phyloP scores from a whole-genome alignment of 2,113 vertebrate genomes.

The Neomonachus schauinslandi region DNA sequence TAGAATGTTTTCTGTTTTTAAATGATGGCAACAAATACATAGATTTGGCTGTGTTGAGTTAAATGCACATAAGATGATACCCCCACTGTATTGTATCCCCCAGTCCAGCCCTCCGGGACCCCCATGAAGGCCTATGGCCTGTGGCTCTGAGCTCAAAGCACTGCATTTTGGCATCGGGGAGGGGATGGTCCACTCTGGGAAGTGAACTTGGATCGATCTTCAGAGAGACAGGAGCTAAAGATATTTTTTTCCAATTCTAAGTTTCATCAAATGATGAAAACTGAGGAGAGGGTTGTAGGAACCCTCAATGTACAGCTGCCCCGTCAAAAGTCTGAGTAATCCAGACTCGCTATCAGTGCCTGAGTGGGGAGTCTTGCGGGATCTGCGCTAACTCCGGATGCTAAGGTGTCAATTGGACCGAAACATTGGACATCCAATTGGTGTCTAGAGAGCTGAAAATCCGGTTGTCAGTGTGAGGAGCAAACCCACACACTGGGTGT shows the following conservation, averaged over 20 bases:
- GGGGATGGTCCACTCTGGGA: not conserved
- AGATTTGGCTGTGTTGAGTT: not conserved
- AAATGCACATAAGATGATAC: not conserved
- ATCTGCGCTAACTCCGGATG: not conserved
- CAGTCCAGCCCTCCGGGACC: not conserved
- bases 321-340: not conserved
- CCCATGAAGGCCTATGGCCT: not conserved
- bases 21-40: not conserved
- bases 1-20: not conserved
- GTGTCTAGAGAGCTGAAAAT: not conserved
- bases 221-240: not conserved
- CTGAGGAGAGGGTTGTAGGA: not conserved
- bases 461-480: not conserved
- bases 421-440: not conserved
- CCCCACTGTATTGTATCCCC: rapidly evolving
- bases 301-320: not conserved
- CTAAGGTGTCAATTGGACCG: not conserved
- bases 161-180: not conserved
- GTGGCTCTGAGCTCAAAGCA: not conserved
- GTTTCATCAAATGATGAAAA: not conserved
- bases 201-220: not conserved
- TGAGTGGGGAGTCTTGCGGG: not conserved
- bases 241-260: not conserved
- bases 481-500: not conserved
- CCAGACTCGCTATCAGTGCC: not conserved